Conservation (phyloP, 2,888 invertebrate species). For the Apamea anceps region DNA sequence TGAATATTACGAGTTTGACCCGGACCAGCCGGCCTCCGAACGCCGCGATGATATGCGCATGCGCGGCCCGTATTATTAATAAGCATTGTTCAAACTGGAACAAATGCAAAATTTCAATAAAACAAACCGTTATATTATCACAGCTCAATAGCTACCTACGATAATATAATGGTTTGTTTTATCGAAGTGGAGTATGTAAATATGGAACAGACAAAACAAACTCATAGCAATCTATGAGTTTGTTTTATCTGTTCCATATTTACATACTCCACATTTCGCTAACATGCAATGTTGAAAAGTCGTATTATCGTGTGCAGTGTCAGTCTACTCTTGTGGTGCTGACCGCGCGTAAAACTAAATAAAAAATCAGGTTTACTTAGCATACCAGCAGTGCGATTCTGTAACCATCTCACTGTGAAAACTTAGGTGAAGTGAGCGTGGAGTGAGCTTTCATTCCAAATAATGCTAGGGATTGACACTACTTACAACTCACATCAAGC, state of each 20-base stretch:
- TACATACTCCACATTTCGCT: background rate
- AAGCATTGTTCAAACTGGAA: no score
- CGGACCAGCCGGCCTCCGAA: constrained; percentile 21
- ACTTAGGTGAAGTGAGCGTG: no score
- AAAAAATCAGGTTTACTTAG: background rate
- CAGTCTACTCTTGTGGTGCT: background rate
- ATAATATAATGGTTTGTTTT: no score
- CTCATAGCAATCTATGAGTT: no score
- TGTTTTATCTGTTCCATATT: background rate
- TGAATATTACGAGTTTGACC: constrained; percentile 11
- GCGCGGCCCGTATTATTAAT: background rate
- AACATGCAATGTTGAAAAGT: background rate
- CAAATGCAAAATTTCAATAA: background rate
- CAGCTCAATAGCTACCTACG: no score
- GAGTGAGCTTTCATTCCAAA: no score
- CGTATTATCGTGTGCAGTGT: background rate
- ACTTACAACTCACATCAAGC: no score
- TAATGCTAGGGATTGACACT: no score
- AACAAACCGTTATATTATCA: background rate
- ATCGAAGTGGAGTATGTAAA: no score
- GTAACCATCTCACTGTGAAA: no score
- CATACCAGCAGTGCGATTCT: no score
- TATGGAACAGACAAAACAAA: no score
- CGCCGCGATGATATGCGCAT: constrained; percentile 5
- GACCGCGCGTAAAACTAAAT: background rate